These are phyloP conservation scores for Papilio dardanus DNA, from an alignment of 1,140 invertebrate genomes.

Conservation along the genomic window DNA sequence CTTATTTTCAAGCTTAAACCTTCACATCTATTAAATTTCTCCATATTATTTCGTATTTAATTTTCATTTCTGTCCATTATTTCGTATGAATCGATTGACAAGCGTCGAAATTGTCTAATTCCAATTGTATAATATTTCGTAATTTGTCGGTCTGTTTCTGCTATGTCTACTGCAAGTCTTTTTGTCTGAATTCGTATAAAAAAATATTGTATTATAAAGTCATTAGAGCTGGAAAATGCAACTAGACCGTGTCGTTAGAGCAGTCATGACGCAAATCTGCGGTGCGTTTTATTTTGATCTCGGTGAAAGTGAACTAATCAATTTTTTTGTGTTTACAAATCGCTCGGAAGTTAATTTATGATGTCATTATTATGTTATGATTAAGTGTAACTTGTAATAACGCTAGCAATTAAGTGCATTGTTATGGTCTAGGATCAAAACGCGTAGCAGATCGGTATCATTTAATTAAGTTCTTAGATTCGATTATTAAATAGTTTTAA, in stretches of 20 bases:
- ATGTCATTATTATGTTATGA: conserved; percentile 8
- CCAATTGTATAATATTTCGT: conserved; percentile 9
- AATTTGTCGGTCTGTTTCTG: conserved; percentile 5
- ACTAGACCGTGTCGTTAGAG: conserved; percentile 32
- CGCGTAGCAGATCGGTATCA: too few relatives aligned
- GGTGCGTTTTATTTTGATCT: conserved; percentile 24
- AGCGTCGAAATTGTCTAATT: background rate
- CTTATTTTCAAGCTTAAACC: too few relatives aligned
- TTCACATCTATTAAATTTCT: background rate
- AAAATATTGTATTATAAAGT: conserved; percentile 32
- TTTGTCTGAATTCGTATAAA: background rate
- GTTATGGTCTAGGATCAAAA: too few relatives aligned
- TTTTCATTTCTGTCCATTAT: background rate
- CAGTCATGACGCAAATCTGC: conserved; percentile 1
- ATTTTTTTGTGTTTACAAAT: conserved; percentile 6
- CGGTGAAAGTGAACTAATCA: conserved; percentile 22
- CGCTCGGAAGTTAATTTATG: background rate
- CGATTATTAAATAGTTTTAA: too few relatives aligned
- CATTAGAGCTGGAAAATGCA: conserved; percentile 29
- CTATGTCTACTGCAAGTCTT: background rate
- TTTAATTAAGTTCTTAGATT: too few relatives aligned
- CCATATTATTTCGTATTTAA: background rate
- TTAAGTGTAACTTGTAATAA: background rate
- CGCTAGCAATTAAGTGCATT: too few relatives aligned
- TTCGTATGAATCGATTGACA: background rate